Evolutionary conservation across 2,113 vertebrate species (phyloP), one percentile per base, ranked within the genome.

Genomic region (Anarhynchus alexandrinus): DNA sequence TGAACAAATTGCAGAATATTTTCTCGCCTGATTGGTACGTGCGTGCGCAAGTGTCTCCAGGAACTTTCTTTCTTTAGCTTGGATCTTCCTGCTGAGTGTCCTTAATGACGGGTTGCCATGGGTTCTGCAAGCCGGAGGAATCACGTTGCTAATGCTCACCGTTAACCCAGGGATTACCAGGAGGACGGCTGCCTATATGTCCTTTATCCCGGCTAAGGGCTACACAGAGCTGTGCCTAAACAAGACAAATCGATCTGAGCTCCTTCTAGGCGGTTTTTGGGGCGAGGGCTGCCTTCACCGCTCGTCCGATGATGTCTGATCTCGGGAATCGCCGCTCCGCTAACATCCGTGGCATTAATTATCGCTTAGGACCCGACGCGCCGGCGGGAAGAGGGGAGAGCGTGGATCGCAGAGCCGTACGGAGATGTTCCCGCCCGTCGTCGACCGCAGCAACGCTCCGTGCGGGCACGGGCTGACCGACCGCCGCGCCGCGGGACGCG

Each of bases 151-250:
- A 52, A 4, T 9, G 65, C 78, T 47, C 15, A 10, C 74, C 74
- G 2, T 58, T 47, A 74, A 70, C 52, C 72, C 96, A 5, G 77
- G 86, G 74, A 57, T 76, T 57, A 36, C 69, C 13, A 0, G 0
- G 4, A 15, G 20, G 5, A 1, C 0, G 29, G 66, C 73, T 74
- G 4, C 72, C 77, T 10, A 0, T 1, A 2, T 2, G 5, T 1
- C 77, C 93, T 16, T 38, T 20, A 6, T 25, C 58, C 87, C 29
- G 0, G 2, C 42, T 13, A 20, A 76, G 29, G 43, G 74, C 82
- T 47, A 29, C 38, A 3, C 34, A 9, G 34, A 47, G 55, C 84
- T 12, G 21, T 1, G 6, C 17, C 78, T 20, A 2, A 45, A 20
- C 32, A 6, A 10, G 51, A 13, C 20, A 18, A 11, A 70, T 12